Percentiles rank a stretch among this genome's conserved stretches.
Evolutionary conservation across 2,797 vertebrate genomes (phyloP).

Genomic region (Neoniphon sammara): DNA sequence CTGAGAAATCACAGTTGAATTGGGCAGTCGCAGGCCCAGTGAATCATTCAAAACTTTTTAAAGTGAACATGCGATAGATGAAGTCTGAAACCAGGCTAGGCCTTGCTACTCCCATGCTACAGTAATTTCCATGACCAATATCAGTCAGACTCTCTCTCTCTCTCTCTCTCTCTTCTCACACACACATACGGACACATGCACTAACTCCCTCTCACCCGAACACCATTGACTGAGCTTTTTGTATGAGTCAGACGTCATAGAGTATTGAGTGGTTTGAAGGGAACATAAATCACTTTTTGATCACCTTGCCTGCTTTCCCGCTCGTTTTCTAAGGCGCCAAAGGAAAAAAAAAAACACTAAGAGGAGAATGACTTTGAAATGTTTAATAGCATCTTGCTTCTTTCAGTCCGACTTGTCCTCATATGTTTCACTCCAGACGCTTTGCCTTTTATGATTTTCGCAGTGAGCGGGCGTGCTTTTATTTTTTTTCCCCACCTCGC

Average conservation of each 20-base stretch:
- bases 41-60: too few relatives aligned
- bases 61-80: too few relatives aligned
- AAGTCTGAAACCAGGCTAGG: too few relatives aligned
- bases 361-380: constrained; percentile 28
- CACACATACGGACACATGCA: constrained; percentile 2
- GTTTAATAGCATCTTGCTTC: constrained; percentile 32
- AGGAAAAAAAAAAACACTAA: constrained; percentile 10
- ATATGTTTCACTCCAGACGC: constrained; percentile 21
- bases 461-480: not conserved
- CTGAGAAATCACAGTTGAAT: too few relatives aligned
- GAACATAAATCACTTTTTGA: constrained; percentile 77
- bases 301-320: constrained; percentile 56
- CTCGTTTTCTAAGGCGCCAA: constrained; percentile 12
- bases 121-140: constrained; percentile 68
- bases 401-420: constrained; percentile 36
- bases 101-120: too few relatives aligned
- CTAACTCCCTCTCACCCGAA: constrained; percentile 6
- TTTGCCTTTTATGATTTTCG: constrained; percentile 23
- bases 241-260: constrained; percentile 59
- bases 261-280: constrained; percentile 71
- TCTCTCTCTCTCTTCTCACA: not conserved
- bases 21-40: too few relatives aligned
- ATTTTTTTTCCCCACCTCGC: not conserved
- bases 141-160: constrained; percentile 13
- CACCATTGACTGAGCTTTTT: constrained; percentile 15